Percentiles rank a stretch among this genome's conserved stretches.
phyloP scores from a whole-genome alignment of 2,113 vertebrate species.

The Galemys pyrenaicus region DNA sequence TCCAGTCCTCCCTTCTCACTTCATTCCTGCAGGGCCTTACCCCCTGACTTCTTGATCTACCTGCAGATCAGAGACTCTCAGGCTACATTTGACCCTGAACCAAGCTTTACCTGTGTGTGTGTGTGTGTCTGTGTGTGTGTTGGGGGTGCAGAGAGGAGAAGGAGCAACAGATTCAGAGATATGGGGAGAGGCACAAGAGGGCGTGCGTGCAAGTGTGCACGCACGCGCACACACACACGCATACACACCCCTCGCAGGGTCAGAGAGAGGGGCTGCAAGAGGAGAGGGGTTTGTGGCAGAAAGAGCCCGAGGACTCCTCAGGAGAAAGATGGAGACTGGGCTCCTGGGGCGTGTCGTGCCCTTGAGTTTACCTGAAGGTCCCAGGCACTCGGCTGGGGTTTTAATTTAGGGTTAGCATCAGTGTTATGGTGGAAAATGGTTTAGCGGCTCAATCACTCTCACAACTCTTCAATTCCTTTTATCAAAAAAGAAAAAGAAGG shows the following conservation, averaged over 20 bases:
- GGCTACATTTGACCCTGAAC: background rate
- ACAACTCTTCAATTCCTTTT: background rate
- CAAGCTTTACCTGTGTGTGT: background rate
- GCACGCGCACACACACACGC: too few species aligned
- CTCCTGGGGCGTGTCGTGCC: background rate
- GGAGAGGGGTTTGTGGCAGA: background rate
- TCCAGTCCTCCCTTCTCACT: background rate
- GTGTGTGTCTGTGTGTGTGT: background rate
- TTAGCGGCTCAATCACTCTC: background rate
- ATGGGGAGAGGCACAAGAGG: background rate
- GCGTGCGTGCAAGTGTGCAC: too few species aligned
- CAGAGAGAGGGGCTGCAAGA: accelerated
- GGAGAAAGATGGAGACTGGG: background rate
- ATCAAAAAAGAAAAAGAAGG: background rate
- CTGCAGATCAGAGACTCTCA: background rate
- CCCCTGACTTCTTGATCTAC: background rate
- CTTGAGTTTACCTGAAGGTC: background rate
- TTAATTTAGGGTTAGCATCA: background rate
- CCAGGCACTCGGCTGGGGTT: background rate
- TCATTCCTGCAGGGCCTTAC: background rate
- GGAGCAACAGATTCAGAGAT: background rate
- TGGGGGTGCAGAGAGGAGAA: background rate
- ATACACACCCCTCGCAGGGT: background rate
- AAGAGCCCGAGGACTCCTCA: background rate
- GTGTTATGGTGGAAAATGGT: background rate